Percentiles rank a stretch among this genome's conserved stretches.
Conservation (phyloP, 2,113 vertebrate genomes). For the Pandion haliaetus region DNA sequence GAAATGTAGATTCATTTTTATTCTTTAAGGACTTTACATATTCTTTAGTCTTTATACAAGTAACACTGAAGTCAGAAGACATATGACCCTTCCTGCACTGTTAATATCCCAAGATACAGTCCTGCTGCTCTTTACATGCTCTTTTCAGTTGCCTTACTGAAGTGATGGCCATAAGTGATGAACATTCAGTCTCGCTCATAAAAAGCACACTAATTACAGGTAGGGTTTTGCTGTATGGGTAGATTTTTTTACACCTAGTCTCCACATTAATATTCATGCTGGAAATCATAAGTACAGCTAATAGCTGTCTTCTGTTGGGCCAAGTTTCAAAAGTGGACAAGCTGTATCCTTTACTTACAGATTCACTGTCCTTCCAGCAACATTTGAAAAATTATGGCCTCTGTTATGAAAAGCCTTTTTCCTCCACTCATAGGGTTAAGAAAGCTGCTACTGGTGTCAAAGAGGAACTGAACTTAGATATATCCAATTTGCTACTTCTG, state of each 20-base stretch:
- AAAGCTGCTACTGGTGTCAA: neutral
- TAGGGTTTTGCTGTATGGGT: neutral
- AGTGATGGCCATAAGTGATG: neutral
- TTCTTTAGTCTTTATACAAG: neutral
- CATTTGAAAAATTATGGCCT: neutral
- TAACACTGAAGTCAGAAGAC: neutral
- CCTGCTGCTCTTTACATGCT: neutral
- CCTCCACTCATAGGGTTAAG: neutral
- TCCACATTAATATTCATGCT: neutral
- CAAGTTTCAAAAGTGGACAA: neutral
- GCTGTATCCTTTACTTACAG: neutral
- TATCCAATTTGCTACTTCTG: neutral
- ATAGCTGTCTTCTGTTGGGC: neutral
- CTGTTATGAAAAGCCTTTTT: neutral
- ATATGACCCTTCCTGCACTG: neutral
- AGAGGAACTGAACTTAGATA: neutral
- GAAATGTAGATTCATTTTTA: neutral
- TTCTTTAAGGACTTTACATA: neutral
- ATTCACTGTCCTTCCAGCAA: neutral
- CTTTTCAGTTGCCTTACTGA: neutral
- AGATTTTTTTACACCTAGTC: neutral
- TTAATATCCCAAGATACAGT: neutral
- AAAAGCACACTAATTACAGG: neutral
- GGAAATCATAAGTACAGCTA: neutral
- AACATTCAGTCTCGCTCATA: neutral